Percentiles rank a stretch among this genome's conserved stretches.
These are phyloP conservation scores for Colinus virginianus DNA, from an alignment of 2,113 vertebrate genomes.

Conservation along the genomic window DNA sequence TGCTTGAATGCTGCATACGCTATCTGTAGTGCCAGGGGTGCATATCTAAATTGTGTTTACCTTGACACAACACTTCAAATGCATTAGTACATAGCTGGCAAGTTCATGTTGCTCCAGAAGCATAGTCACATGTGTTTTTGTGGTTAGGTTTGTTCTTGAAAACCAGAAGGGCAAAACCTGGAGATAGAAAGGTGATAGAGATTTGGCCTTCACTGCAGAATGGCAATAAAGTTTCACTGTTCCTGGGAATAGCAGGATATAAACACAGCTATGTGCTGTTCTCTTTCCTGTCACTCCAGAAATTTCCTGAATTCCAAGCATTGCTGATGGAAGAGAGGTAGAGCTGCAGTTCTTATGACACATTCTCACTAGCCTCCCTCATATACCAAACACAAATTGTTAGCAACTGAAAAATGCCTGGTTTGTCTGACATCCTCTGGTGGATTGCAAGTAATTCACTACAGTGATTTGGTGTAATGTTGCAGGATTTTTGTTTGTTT, in stretches of 20 bases:
- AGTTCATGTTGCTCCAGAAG: not conserved
- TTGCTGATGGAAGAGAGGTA: not conserved
- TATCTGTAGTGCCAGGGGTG: fast-evolving
- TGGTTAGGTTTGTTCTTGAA: not conserved
- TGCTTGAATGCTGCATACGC: not conserved
- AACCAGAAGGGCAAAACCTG: not conserved
- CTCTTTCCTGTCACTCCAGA: not conserved
- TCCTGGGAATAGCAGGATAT: not conserved
- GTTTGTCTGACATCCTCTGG: not conserved
- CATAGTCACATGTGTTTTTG: not conserved
- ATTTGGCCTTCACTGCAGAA: not conserved
- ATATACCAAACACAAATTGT: not conserved
- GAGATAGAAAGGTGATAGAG: not conserved
- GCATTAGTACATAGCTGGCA: not conserved
- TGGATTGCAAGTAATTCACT: not conserved
- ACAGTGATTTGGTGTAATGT: not conserved
- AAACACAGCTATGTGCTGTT: not conserved
- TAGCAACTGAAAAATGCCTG: not conserved
- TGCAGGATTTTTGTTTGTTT: not conserved
- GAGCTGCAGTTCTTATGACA: not conserved
- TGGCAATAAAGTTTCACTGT: not conserved
- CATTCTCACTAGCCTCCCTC: not conserved
- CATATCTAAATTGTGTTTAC: not conserved
- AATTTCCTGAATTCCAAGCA: not conserved
- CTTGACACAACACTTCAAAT: not conserved